Evolutionary conservation across 2,113 vertebrate species (phyloP).

Genomic region (Silurus glanis): DNA sequence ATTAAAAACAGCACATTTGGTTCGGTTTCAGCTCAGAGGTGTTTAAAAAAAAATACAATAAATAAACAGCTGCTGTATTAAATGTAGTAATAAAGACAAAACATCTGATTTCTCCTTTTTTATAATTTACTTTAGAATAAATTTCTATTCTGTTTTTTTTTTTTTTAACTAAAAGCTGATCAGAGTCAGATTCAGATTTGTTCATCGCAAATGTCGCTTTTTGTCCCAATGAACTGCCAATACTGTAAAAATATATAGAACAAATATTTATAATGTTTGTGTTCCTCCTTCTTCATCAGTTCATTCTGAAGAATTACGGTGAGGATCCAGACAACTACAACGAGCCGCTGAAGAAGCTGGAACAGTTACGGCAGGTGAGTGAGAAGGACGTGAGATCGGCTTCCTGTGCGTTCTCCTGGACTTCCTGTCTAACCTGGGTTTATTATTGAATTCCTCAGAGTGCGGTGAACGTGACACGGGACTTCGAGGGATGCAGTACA

Average conservation of each 20-base stretch:
- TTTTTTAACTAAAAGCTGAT: background rate
- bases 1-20: too few species aligned
- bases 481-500: slow-evolving; percentile 96
- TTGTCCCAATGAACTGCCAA: background rate
- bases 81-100: too few species aligned
- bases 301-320: slow-evolving; percentile 93
- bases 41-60: background rate
- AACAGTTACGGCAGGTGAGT: slow-evolving; percentile 87
- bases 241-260: background rate
- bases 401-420: too few species aligned
- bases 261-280: background rate
- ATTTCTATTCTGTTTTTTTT: too few species aligned
- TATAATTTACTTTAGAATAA: background rate
- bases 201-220: background rate
- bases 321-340: slow-evolving; percentile 96
- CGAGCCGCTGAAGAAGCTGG: slow-evolving; percentile 93
- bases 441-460: slow-evolving; percentile 57
- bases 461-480: slow-evolving; percentile 87
- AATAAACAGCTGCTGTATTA: too few species aligned
- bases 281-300: slow-evolving; percentile 67
- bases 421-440: background rate
- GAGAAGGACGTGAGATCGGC: background rate
- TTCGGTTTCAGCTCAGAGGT: fast-evolving
- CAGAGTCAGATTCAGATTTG: background rate
- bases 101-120: background rate